A percentile compares a stretch with the other conserved stretches of the same genome.
Conservation (phyloP, 2,797 vertebrate genomes). For the Chaenodraco wilsoni region DNA sequence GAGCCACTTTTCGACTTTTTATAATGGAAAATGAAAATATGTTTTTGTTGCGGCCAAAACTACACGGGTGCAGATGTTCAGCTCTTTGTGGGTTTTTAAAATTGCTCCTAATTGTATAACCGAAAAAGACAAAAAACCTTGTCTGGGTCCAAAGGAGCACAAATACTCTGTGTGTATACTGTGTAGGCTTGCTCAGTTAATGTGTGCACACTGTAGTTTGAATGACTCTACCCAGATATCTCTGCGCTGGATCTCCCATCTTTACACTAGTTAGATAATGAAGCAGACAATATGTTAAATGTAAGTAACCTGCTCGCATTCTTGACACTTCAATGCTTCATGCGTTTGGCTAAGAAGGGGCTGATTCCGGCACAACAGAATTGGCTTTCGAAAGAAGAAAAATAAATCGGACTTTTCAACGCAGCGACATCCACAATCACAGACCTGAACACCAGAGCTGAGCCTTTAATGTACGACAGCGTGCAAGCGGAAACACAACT, state of each 20-base stretch:
- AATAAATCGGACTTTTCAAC: conserved; percentile 14
- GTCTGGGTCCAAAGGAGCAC: no score
- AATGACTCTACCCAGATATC: not conserved
- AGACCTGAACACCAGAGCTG: conserved; percentile 11
- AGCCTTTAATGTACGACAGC: conserved; percentile 19
- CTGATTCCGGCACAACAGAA: conserved; percentile 24
- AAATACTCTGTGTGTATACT: not conserved
- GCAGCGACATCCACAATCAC: conserved; percentile 18
- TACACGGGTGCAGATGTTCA: no score
- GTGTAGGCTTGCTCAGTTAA: not conserved
- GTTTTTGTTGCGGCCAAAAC: no score
- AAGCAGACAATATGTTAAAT: conserved; percentile 17
- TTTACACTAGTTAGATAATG: not conserved
- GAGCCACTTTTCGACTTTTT: no score
- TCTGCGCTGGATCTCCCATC: not conserved
- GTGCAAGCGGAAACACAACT: conserved; percentile 12
- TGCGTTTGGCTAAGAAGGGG: conserved; percentile 58
- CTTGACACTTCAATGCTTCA: conserved; percentile 20
- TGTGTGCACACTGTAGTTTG: conserved; percentile 7
- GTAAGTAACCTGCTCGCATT: conserved; percentile 1
- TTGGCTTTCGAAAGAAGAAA: conserved; percentile 31
- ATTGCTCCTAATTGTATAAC: no score
- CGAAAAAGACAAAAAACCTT: no score
- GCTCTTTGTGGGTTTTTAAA: no score
- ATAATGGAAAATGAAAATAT: no score